These are phyloP conservation scores for Sinonovacula constricta DNA, from an alignment of 1,140 invertebrate species.

Conservation along the genomic window DNA sequence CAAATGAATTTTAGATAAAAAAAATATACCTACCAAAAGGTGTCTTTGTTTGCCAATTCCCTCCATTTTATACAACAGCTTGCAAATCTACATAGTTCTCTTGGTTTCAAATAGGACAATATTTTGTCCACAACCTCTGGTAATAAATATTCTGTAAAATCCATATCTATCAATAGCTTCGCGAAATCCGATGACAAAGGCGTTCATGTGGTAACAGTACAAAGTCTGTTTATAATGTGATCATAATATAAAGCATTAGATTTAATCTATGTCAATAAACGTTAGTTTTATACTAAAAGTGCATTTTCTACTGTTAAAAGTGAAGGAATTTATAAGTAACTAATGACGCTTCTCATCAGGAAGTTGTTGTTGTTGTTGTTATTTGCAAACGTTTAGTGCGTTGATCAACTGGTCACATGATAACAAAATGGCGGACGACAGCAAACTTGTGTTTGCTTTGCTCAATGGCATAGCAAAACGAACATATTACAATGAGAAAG, in stretches of 20 bases:
- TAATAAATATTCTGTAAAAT: slow-evolving; percentile 42
- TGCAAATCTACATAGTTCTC: slow-evolving; percentile 31
- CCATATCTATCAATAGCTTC: slow-evolving; percentile 36
- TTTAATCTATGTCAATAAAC: not conserved
- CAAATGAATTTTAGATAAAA: too few species aligned
- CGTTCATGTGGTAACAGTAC: too few species aligned
- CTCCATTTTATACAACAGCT: slow-evolving; percentile 41
- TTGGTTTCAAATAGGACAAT: slow-evolving; percentile 20
- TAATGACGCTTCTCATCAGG: slow-evolving; percentile 34
- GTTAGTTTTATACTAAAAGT: not conserved
- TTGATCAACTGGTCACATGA: too few species aligned
- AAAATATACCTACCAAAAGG: slow-evolving; percentile 39
- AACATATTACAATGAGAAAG: slow-evolving; percentile 69
- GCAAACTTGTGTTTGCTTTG: slow-evolving; percentile 69
- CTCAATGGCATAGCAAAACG: slow-evolving; percentile 72
- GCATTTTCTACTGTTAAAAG: not conserved
- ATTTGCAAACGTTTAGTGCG: too few species aligned
- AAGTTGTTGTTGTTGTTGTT: too few species aligned
- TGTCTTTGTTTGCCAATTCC: slow-evolving; percentile 46
- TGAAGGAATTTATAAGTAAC: too few species aligned
- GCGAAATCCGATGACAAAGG: too few species aligned
- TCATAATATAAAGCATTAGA: not conserved
- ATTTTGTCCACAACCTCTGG: slow-evolving; percentile 37
- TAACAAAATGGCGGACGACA: slow-evolving; percentile 73
- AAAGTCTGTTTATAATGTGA: too few species aligned